Percentiles rank a stretch among this genome's conserved stretches.
Evolutionary conservation across 2,113 vertebrate genomes (phyloP).

Genomic region (Pionites leucogaster): DNA sequence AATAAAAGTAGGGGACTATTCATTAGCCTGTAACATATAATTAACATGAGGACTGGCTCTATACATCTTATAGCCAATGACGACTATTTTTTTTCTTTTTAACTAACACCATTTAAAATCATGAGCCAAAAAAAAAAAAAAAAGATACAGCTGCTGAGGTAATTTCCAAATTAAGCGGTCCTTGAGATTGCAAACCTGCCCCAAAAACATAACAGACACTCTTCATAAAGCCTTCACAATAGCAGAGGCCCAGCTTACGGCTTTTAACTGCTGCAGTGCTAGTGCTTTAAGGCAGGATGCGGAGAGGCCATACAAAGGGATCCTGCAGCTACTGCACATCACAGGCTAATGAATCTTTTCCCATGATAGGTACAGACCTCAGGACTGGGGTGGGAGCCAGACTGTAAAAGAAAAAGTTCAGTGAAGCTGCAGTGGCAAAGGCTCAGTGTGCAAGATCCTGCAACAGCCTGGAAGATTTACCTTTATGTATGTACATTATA

Average conservation of each 20-base stretch:
- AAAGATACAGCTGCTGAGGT: not conserved
- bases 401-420: not conserved
- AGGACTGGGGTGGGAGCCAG: slow-evolving; percentile 28
- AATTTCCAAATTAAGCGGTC: slow-evolving; percentile 35
- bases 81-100: not conserved
- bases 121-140: not conserved
- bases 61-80: not conserved
- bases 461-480: not conserved
- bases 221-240: not conserved
- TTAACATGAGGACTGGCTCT: slow-evolving; percentile 3
- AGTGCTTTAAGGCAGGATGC: not conserved
- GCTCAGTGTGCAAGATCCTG: not conserved
- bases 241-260: not conserved
- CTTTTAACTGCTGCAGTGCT: not conserved
- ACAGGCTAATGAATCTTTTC: not conserved
- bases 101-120: not conserved
- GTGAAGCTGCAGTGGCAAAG: not conserved
- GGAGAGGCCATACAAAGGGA: not conserved
- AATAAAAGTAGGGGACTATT: not conserved
- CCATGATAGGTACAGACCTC: slow-evolving; percentile 35
- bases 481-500: not conserved
- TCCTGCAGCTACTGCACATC: slow-evolving; percentile 13
- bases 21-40: not conserved
- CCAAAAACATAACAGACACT: not conserved
- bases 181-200: slow-evolving; percentile 1